Conservation (phyloP, 2,113 vertebrate species). For the Hystrix brachyura region DNA sequence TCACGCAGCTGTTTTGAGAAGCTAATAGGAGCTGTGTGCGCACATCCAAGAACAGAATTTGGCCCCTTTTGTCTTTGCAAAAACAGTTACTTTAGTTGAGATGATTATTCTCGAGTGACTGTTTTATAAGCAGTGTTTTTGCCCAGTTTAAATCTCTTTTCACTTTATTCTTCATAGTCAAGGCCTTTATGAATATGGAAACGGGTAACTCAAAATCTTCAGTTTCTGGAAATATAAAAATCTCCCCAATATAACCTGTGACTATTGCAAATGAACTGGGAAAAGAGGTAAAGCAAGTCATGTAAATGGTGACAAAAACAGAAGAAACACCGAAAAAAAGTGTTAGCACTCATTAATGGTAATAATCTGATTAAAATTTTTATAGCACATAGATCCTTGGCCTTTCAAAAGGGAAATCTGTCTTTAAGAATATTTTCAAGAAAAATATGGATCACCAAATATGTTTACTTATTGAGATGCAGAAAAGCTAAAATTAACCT, state of each 20-base stretch:
- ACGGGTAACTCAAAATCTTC: constrained; percentile 64
- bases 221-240: constrained; percentile 69
- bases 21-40: constrained; percentile 80
- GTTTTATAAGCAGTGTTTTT: constrained; percentile 76
- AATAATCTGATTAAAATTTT: constrained; percentile 67
- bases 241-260: constrained; percentile 69
- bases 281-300: constrained; percentile 62
- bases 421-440: constrained; percentile 58
- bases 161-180: constrained; percentile 69
- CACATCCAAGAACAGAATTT: constrained; percentile 79
- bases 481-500: constrained; percentile 58
- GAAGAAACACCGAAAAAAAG: constrained; percentile 56
- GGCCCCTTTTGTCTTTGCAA: constrained; percentile 75
- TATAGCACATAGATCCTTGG: not conserved
- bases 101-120: constrained; percentile 75
- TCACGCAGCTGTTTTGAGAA: constrained; percentile 74
- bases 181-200: constrained; percentile 79
- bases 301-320: constrained; percentile 42
- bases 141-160: constrained; percentile 72
- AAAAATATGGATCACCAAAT: constrained; percentile 23
- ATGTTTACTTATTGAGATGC: constrained; percentile 52
- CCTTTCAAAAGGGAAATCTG: constrained; percentile 54
- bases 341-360: constrained; percentile 61
- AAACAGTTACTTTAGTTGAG: constrained; percentile 72
- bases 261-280: constrained; percentile 62